Evolutionary conservation across 2,113 vertebrate genomes (phyloP).

Genomic region (Sceloporus undulatus): DNA sequence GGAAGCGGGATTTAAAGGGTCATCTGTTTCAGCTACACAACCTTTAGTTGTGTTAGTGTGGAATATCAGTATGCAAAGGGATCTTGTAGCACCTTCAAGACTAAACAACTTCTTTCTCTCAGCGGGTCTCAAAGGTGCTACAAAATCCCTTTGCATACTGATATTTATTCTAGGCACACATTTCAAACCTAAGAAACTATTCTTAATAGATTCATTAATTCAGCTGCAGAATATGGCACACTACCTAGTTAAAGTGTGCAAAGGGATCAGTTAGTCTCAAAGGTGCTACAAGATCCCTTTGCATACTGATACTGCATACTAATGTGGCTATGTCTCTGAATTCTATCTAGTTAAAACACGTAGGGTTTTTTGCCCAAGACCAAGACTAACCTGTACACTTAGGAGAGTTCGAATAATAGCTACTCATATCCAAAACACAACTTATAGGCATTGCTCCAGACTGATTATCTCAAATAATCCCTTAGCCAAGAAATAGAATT

Average conservation of each 20-base stretch:
- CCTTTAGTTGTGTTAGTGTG: too few species aligned
- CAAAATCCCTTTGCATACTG: too few species aligned
- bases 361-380: not conserved
- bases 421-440: not conserved
- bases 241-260: slow-evolving; percentile 24
- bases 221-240: slow-evolving; percentile 49
- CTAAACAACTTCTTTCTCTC: too few species aligned
- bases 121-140: too few species aligned
- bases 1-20: too few species aligned
- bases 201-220: slow-evolving; percentile 54
- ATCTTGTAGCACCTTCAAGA: too few species aligned
- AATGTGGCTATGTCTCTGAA: too few species aligned
- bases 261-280: too few species aligned
- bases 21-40: too few species aligned
- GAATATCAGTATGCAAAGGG: too few species aligned
- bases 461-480: not conserved
- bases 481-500: not conserved
- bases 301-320: too few species aligned
- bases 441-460: not conserved
- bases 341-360: slow-evolving; percentile 11
- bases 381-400: not conserved
- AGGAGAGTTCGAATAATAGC: not conserved
- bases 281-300: too few species aligned
- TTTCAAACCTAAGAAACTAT: slow-evolving; percentile 24
- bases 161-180: slow-evolving; percentile 13